phyloP scores from a whole-genome alignment of 37 sponge, comb jelly and placozoan genomes.

The Theonella swinhoei region DNA sequence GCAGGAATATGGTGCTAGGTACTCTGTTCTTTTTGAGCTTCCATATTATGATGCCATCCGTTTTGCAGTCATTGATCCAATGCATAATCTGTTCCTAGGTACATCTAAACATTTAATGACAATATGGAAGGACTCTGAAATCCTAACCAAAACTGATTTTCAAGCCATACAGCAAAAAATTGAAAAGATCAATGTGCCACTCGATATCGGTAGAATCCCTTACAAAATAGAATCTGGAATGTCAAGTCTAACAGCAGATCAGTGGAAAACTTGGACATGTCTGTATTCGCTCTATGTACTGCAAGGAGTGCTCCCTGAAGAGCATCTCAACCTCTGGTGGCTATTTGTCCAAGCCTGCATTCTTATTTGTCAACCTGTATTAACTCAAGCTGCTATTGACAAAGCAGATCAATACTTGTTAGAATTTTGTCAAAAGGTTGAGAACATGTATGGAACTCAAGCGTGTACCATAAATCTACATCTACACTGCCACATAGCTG shows the following conservation, averaged over 20 bases:
- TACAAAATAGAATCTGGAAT: slow-evolving; percentile 44
- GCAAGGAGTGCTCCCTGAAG: slow-evolving; percentile 8
- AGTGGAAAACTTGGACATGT: slow-evolving; percentile 61
- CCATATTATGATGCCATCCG: slow-evolving; percentile 48
- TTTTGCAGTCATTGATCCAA: slow-evolving; percentile 31
- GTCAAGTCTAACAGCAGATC: slow-evolving; percentile 63
- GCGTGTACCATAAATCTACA: slow-evolving; percentile 53
- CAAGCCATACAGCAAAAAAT: slow-evolving; percentile 19
- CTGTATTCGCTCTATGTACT: slow-evolving; percentile 17
- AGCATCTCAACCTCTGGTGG: slow-evolving; percentile 37
- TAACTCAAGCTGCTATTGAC: neutral
- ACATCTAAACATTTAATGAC: slow-evolving; percentile 37
- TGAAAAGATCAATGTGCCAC: slow-evolving; percentile 2
- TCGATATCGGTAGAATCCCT: slow-evolving; percentile 41
- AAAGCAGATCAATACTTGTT: slow-evolving; percentile 19
- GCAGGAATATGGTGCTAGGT: slow-evolving; percentile 25
- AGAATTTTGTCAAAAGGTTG: slow-evolving; percentile 24
- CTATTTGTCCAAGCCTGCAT: slow-evolving; percentile 57
- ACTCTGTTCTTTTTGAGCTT: slow-evolving; percentile 39
- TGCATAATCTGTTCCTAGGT: slow-evolving; percentile 60
- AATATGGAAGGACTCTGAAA: slow-evolving; percentile 1
- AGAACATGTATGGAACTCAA: slow-evolving; percentile 29
- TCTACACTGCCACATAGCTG: slow-evolving; percentile 34
- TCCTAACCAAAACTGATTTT: neutral
- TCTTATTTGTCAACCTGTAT: slow-evolving; percentile 11